These are phyloP conservation scores for Chlorospingus flavigularis DNA, from an alignment of 2,797 vertebrate species.

Conservation along the genomic window DNA sequence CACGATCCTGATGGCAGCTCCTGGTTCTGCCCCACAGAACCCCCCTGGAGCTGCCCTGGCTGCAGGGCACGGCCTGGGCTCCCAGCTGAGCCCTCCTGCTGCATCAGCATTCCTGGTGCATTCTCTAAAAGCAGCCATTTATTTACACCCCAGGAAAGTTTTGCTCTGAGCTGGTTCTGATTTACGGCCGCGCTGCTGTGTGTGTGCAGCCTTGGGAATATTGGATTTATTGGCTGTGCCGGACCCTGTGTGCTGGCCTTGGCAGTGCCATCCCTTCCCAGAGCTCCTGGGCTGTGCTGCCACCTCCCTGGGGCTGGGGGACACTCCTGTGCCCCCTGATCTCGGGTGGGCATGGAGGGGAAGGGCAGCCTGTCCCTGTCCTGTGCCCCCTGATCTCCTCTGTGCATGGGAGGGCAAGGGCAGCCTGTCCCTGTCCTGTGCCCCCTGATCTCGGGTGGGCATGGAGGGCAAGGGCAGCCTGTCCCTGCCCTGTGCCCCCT, in stretches of 20 bases:
- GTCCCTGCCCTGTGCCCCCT: too few relatives aligned
- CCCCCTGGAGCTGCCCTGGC: background rate
- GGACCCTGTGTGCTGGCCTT: background rate
- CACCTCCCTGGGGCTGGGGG: accelerated
- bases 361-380: too few relatives aligned
- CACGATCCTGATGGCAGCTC: accelerated
- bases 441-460: too few relatives aligned
- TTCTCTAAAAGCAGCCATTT: slow-evolving; percentile 18
- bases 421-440: too few relatives aligned
- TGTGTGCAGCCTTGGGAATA: background rate
- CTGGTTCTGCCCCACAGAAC: background rate
- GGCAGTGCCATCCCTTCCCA: background rate
- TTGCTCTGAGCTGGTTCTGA: slow-evolving; percentile 14
- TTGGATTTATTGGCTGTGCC: background rate
- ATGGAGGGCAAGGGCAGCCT: too few relatives aligned
- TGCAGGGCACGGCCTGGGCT: background rate
- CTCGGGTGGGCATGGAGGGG: background rate
- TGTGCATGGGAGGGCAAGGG: too few relatives aligned
- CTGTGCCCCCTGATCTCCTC: too few relatives aligned
- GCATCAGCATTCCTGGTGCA: background rate
- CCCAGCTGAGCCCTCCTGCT: background rate
- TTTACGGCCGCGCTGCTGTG: slow-evolving; percentile 32
- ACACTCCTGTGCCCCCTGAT: accelerated
- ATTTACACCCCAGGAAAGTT: background rate
- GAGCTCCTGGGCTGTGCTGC: background rate